These are phyloP conservation scores for Argopecten irradians DNA, from an alignment of 1,140 invertebrate species.

Conservation along the genomic window DNA sequence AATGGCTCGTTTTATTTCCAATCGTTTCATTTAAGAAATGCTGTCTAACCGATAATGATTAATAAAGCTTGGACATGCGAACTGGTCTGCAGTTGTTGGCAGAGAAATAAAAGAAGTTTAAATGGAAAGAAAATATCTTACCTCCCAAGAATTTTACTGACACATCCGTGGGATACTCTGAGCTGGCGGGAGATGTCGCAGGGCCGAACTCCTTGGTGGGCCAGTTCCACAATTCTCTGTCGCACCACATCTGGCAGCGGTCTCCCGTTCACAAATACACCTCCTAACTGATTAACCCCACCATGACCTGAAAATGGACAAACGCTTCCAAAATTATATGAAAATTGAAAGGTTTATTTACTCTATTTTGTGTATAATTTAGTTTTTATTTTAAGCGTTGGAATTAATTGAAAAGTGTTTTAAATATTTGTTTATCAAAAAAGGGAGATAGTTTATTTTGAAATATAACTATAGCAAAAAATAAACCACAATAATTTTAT, in stretches of 20 bases:
- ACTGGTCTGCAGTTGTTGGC: conserved; percentile 20
- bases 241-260: conserved; percentile 96
- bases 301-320: conserved; percentile 69
- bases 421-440: no score
- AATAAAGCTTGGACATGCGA: conserved; percentile 1
- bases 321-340: conserved; percentile 27
- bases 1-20: conserved; percentile 17
- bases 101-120: conserved; percentile 26
- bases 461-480: no score
- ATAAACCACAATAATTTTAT: no score
- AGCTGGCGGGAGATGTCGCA: conserved; percentile 96
- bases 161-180: conserved; percentile 95
- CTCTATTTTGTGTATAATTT: conserved; percentile 2
- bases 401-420: no score
- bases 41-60: neutral
- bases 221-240: conserved; percentile 96
- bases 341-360: neutral
- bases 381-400: neutral
- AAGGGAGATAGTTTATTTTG: no score
- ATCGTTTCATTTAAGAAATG: conserved; percentile 23
- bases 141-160: conserved; percentile 88
- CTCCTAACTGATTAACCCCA: conserved; percentile 98
- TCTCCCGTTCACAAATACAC: conserved; percentile 97
- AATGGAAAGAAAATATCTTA: conserved; percentile 72
- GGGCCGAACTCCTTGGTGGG: conserved; percentile 93